A percentile compares a stretch with the other conserved stretches of the same genome.
phyloP scores from a whole-genome alignment of 2,113 vertebrate genomes.

The Sula dactylatra region DNA sequence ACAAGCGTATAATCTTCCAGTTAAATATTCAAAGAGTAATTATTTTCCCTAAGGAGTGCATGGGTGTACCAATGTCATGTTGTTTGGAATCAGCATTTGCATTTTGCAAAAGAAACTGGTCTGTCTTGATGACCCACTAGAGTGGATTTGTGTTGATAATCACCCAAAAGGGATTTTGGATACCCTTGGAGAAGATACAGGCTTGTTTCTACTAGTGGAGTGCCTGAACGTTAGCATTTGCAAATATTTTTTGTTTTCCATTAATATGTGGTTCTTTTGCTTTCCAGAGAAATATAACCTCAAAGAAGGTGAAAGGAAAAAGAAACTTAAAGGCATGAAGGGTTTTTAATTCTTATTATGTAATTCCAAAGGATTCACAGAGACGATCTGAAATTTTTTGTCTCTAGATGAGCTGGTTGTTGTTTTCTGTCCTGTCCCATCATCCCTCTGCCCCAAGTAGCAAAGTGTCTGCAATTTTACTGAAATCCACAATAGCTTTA shows the following conservation, averaged over 20 bases:
- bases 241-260: background rate
- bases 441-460: background rate
- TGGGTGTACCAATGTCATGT: background rate
- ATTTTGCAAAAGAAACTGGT: background rate
- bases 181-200: background rate
- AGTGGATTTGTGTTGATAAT: background rate
- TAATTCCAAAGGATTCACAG: background rate
- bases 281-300: background rate
- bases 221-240: background rate
- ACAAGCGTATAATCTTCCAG: rapidly evolving
- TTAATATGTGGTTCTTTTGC: background rate
- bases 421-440: background rate
- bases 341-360: background rate
- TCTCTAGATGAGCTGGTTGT: background rate
- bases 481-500: background rate
- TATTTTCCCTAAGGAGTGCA: background rate
- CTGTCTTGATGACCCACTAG: background rate
- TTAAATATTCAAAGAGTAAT: background rate
- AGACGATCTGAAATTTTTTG: background rate
- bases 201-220: background rate
- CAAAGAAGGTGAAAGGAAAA: background rate
- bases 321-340: background rate
- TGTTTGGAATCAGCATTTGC: background rate
- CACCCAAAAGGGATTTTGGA: background rate
- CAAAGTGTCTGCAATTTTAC: background rate